These are phyloP conservation scores for Augochlorella aurata DNA, from an alignment of 2,888 invertebrate genomes.

Conservation along the genomic window DNA sequence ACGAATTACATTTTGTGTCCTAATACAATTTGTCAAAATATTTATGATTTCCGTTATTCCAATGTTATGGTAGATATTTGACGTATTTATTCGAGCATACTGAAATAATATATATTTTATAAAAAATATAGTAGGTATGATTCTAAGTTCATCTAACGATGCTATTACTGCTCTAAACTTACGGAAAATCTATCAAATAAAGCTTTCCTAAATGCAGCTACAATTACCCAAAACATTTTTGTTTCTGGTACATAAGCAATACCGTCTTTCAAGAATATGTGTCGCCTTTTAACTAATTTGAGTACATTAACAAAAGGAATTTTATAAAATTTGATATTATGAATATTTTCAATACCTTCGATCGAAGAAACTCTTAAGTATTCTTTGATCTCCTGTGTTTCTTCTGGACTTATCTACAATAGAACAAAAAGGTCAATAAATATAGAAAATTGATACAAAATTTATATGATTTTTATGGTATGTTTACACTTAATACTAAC, in stretches of 20 bases:
- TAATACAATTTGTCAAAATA: conserved; percentile 21
- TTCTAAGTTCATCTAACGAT: neutral
- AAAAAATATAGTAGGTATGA: neutral
- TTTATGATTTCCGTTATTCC: conserved; percentile 35
- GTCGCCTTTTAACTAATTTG: conserved; percentile 91
- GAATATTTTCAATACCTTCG: conserved; percentile 82
- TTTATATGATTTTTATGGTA: conserved; percentile 5
- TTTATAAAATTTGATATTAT: conserved; percentile 88
- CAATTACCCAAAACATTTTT: conserved; percentile 92
- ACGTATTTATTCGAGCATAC: conserved; percentile 38
- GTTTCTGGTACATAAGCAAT: conserved; percentile 93
- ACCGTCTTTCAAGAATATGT: conserved; percentile 90
- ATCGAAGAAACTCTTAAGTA: conserved; percentile 83
- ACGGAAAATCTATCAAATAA: conserved; percentile 88
- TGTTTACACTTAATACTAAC: conserved; percentile 67
- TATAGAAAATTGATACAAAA: conserved; percentile 27
- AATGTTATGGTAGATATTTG: conserved; percentile 34
- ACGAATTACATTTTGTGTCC: no score
- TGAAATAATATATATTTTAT: conserved; percentile 10
- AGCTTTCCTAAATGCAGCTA: conserved; percentile 88
- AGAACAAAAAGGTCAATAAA: conserved; percentile 8
- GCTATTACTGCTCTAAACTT: conserved; percentile 67
- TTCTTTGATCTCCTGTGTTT: conserved; percentile 84
- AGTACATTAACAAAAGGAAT: conserved; percentile 93
- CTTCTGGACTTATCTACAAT: conserved; percentile 85